A percentile compares a stretch with the other conserved stretches of the same genome.
Conservation (phyloP, 2,113 vertebrate species). For the Rhombomys opimus region DNA sequence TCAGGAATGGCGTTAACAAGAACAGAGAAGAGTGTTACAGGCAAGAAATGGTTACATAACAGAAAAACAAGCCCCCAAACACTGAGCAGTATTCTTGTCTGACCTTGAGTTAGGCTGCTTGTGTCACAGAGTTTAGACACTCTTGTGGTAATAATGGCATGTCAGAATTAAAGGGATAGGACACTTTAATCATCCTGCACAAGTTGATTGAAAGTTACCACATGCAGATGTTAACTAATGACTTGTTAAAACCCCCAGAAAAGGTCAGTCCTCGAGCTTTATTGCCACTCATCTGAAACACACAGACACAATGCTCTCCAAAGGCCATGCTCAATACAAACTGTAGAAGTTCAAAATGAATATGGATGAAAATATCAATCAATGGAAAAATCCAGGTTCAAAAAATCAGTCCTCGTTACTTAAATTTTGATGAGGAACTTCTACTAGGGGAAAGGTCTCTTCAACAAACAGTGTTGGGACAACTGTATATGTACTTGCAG, state of each 20-base stretch:
- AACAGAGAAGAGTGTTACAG: slow-evolving; percentile 53
- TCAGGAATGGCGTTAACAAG: slow-evolving; percentile 65
- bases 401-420: not conserved
- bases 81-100: not conserved
- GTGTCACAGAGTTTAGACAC: not conserved
- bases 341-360: not conserved
- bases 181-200: not conserved
- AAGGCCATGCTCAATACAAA: not conserved
- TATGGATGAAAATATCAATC: too few relatives aligned
- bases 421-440: not conserved
- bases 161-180: not conserved
- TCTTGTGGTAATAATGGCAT: not conserved
- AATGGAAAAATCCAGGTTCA: not conserved
- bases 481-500: not conserved
- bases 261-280: not conserved
- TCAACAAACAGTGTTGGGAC: not conserved
- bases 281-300: not conserved
- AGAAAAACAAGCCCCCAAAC: slow-evolving; percentile 35
- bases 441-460: not conserved
- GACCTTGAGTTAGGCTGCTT: not conserved
- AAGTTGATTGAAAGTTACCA: not conserved
- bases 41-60: slow-evolving; percentile 55
- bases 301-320: not conserved
- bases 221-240: not conserved
- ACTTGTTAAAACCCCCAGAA: not conserved